These are phyloP conservation scores for Coptotermes formosanus DNA, from an alignment of 1,140 invertebrate species.

Conservation along the genomic window DNA sequence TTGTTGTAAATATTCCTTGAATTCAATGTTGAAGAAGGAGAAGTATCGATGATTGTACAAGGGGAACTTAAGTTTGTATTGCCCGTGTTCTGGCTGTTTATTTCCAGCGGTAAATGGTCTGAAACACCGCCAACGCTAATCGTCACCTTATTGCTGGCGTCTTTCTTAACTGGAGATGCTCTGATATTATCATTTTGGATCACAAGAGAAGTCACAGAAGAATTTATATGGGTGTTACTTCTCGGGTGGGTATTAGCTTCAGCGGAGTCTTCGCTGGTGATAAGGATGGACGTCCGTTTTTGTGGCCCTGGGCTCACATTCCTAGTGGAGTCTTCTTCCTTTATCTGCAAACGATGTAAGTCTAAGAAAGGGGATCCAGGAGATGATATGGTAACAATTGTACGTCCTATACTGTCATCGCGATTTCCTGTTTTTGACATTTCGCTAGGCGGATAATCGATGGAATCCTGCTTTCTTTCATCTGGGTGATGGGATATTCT, in stretches of 20 bases:
- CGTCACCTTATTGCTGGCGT: constrained; percentile 39
- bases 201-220: constrained; percentile 35
- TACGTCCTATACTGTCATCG: background rate
- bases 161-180: constrained; percentile 15
- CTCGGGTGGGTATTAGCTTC: background rate
- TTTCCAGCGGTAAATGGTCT: background rate
- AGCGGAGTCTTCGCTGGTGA: constrained; percentile 19
- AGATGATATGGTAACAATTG: constrained; percentile 22
- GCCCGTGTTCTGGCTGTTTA: background rate
- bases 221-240: background rate
- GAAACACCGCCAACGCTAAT: constrained; percentile 40
- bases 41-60: constrained; percentile 26
- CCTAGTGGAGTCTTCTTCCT: background rate
- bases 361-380: constrained; percentile 2
- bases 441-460: no score
- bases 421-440: background rate
- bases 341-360: constrained; percentile 25
- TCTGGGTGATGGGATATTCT: background rate
- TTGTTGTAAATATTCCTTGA: background rate
- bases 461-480: background rate
- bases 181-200: constrained; percentile 40
- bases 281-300: constrained; percentile 6
- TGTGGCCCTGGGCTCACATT: background rate
- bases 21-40: constrained; percentile 11
- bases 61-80: background rate